Evolutionary conservation across 1,140 invertebrate species (phyloP).

Genomic region (Coelopa frigida): DNA sequence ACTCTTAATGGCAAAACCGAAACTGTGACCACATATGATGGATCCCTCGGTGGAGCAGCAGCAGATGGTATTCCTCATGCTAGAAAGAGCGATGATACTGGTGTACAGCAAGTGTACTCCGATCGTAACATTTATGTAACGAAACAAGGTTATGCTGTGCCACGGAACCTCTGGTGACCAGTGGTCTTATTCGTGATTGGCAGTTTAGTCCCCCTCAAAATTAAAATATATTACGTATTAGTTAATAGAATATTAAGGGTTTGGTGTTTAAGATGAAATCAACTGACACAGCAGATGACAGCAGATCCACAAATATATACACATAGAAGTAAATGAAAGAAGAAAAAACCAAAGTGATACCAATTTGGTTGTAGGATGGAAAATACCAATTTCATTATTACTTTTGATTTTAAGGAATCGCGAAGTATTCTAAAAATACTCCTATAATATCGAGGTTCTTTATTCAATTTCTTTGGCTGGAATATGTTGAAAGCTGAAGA

Average conservation of each 20-base stretch:
- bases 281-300: constrained; percentile 42
- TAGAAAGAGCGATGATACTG: neutral
- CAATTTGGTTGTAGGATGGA: too few relatives aligned
- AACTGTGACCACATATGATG: constrained; percentile 28
- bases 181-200: constrained; percentile 39
- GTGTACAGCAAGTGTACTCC: constrained; percentile 5
- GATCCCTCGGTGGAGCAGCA: neutral
- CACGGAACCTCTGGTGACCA: constrained; percentile 45
- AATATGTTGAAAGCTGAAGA: too few relatives aligned
- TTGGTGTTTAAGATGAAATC: constrained; percentile 46
- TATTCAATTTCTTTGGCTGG: too few relatives aligned
- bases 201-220: constrained; percentile 37
- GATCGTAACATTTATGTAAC: constrained; percentile 41
- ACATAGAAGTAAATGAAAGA: too few relatives aligned
- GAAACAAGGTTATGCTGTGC: constrained; percentile 45
- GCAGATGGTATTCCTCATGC: too few relatives aligned
- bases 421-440: too few relatives aligned
- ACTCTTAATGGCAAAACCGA: constrained; percentile 31
- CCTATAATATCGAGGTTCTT: too few relatives aligned
- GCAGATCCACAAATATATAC: too few relatives aligned
- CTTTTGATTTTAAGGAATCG: too few relatives aligned
- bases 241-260: constrained; percentile 41
- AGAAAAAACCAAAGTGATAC: too few relatives aligned
- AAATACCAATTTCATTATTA: too few relatives aligned
- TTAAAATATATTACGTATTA: constrained; percentile 42